These are phyloP conservation scores for Jaculus jaculus DNA, from an alignment of 2,113 vertebrate species.

Conservation along the genomic window DNA sequence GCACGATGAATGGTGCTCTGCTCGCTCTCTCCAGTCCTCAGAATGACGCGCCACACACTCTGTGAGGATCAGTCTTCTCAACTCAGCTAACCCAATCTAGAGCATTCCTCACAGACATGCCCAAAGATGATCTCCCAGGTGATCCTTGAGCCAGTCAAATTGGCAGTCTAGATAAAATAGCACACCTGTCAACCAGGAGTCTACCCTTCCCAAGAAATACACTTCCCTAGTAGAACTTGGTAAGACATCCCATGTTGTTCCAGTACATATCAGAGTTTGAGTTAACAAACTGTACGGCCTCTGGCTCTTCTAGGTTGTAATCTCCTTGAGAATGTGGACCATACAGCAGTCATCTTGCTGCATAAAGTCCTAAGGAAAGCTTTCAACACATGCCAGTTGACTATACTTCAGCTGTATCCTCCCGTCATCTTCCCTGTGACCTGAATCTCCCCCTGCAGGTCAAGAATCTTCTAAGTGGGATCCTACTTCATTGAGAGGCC, in stretches of 20 bases:
- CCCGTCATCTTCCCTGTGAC: not conserved
- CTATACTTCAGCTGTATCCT: not conserved
- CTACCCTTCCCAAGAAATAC: not conserved
- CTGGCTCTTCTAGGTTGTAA: not conserved
- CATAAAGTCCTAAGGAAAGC: not conserved
- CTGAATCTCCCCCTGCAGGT: too few relatives aligned
- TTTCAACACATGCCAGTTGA: not conserved
- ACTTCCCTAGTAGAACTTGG: not conserved
- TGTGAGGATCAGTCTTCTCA: too few relatives aligned
- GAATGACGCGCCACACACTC: too few relatives aligned
- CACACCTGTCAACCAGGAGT: not conserved
- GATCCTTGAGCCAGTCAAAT: too few relatives aligned
- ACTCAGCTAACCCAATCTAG: too few relatives aligned
- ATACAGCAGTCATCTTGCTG: not conserved
- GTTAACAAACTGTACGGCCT: not conserved
- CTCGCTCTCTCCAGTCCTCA: too few relatives aligned
- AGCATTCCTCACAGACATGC: too few relatives aligned
- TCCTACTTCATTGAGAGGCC: not conserved
- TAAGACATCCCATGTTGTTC: not conserved
- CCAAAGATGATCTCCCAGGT: too few relatives aligned
- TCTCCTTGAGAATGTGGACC: not conserved
- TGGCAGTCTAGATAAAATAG: too few relatives aligned
- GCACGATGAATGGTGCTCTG: too few relatives aligned
- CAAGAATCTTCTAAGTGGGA: not conserved
- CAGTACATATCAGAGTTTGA: not conserved